These are phyloP conservation scores for Epistrophe grossulariae DNA, from an alignment of 2,888 invertebrate genomes.

Conservation along the genomic window DNA sequence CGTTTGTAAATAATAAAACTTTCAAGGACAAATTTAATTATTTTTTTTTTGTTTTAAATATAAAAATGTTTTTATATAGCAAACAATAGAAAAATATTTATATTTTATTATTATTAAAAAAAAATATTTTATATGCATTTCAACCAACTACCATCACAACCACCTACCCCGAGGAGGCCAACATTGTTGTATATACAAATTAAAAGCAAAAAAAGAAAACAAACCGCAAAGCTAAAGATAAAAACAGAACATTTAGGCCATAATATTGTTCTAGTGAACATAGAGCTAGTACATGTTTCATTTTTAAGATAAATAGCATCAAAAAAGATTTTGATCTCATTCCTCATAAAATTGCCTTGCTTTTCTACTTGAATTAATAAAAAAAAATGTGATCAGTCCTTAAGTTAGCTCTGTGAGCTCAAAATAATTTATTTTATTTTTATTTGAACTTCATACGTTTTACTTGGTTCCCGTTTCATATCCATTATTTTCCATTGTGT, in stretches of 20 bases:
- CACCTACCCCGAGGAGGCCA: slow-evolving; percentile 70
- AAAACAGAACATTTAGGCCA: slow-evolving; percentile 30
- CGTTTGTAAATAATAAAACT: slow-evolving; percentile 60
- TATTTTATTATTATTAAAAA: slow-evolving; percentile 49
- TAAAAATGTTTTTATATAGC: slow-evolving; percentile 55
- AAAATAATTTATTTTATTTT: slow-evolving; percentile 52
- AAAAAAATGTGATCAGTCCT: slow-evolving; percentile 57
- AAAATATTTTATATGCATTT: slow-evolving; percentile 73
- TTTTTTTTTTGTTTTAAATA: slow-evolving; percentile 26
- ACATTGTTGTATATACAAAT: slow-evolving; percentile 64
- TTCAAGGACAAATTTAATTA: slow-evolving; percentile 25
- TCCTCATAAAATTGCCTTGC: slow-evolving; percentile 68
- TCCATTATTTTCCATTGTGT: slow-evolving; percentile 58
- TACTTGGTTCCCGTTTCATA: slow-evolving; percentile 67
- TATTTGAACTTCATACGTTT: slow-evolving; percentile 55
- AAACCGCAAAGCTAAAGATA: slow-evolving; percentile 3
- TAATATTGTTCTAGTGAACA: slow-evolving; percentile 54
- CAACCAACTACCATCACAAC: slow-evolving; percentile 72
- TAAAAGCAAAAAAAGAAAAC: slow-evolving; percentile 39
- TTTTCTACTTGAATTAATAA: slow-evolving; percentile 58
- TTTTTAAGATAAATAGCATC: slow-evolving; percentile 53
- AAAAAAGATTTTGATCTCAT: slow-evolving; percentile 62
- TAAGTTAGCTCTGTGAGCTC: slow-evolving; percentile 66
- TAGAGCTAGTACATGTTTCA: slow-evolving; percentile 71
- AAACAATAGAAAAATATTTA: slow-evolving; percentile 34